Base-by-base conservation (phyloP, 1,140 invertebrate species). In the Sycobia sp. region DNA sequence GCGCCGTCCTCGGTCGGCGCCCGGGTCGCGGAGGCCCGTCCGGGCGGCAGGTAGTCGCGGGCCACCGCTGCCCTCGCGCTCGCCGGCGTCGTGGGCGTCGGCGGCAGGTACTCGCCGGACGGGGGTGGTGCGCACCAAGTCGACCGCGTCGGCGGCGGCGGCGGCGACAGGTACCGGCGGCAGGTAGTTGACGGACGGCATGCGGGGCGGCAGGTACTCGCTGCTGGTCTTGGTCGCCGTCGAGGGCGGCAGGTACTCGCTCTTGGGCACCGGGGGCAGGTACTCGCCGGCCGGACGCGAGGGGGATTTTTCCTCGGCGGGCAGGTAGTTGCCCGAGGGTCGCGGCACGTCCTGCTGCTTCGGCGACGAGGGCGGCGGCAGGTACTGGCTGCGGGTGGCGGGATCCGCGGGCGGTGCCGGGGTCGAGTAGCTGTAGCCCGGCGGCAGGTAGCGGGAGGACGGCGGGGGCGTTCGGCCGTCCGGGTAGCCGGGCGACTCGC, bases 261-360 rank as follows among this genome's bases (percentile, higher is more conserved):
- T 4, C 29, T 4, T 32, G 29, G 29, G 4, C 11, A 7, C 11
- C 4, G 29, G 29, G 29, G 29, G 11, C 29, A 32, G 11, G 29
- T 32, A 32, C 5, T 32, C 11, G 29, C 11, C 11, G 29, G 11
- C 11, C 29, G 29, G 23, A 44, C 23, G 34, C n/a, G 23, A 13
- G 62, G 49, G 2, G 59, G 16, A 20, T n/a, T 63, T 63, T 2
- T 63, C 46, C 1, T 14, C 5, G 1, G 16, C 57, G 5, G 65
- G 53, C 2, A 66, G 47, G 34, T 70, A 70, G 56, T 67, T 62
- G 38, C 34, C 58, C 0, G 56, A 53, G 4, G 61, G 67, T 29
- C n/a, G 55, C 34, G 9, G 20, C 13, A 32, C 25, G 14, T 32
- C 14, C 9, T 47, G 23, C 4, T 29, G 25, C 16, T 29, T n/a